Base-by-base conservation (phyloP, 1,140 invertebrate species). In the Bombus ignitus region DNA sequence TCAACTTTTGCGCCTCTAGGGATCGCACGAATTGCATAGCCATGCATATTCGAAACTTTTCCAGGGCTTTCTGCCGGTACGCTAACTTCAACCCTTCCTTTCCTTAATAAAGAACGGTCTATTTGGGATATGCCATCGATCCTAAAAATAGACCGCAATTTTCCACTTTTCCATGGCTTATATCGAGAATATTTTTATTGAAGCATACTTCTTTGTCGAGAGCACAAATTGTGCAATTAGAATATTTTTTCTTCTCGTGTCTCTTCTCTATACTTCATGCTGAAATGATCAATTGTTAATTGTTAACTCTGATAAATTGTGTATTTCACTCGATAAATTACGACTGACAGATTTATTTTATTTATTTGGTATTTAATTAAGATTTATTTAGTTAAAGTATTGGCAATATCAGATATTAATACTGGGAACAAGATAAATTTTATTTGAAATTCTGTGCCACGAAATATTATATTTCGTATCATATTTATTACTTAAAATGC, bases 1-100 rank as follows among this genome's bases (percentile, higher is more conserved):
- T 82, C 81, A 90, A 90, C 89, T 90, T 90, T 86, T 85, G 80
- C 76, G 72, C 87, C 89, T 86, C 89, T 73, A 53, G 89, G 83
- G 88, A 88, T 62, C 62, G 77, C 78, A 79, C 78, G 85, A 90
- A 90, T 90, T 89, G 85, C 89, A 90, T 82, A 82, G 81, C 85
- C 74, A 89, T 90, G 89, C 89, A 90, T 87, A 90, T 90, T 90
- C 89, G 89, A 62, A 90, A 89, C 88, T 89, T 86, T 83, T 53
- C 80, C 53, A 68, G 66, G 39, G 65, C 42, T 77, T 80, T 90
- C 77, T 81, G 59, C 74, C 76, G 65, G 77, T 70, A 65, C 68
- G 84, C 84, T 88, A 83, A 79, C 88, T 89, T 80, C 80, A 75
- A 66, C 44, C 78, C 83, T 70, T 79, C 74, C 72, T 87, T 85